These are phyloP conservation scores for Acanthopleura granulata DNA, from an alignment of 2,888 invertebrate species.

Conservation along the genomic window DNA sequence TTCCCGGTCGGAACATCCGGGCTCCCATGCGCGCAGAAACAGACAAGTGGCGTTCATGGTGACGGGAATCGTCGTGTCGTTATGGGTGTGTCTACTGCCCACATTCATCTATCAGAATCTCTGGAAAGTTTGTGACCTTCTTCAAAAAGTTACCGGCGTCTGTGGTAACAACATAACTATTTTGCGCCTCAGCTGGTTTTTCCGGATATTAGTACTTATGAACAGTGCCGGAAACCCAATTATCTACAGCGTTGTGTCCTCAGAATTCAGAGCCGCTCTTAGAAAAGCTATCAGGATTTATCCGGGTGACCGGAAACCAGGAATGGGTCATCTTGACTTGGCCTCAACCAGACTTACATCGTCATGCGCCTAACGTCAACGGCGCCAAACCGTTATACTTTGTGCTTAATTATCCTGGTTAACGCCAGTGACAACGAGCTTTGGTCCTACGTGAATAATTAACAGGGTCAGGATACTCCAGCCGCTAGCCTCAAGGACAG, in stretches of 20 bases:
- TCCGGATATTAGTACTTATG: background rate
- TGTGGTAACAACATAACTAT: background rate
- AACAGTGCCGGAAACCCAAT: slow-evolving; percentile 13
- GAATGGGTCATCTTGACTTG: background rate
- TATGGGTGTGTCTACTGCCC: background rate
- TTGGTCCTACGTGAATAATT: too few species aligned
- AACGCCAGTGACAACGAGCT: too few species aligned
- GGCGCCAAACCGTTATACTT: too few species aligned
- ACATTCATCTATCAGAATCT: background rate
- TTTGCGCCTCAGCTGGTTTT: slow-evolving; percentile 2
- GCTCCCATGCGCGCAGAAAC: background rate
- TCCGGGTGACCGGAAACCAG: background rate
- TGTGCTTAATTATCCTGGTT: too few species aligned
- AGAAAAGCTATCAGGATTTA: background rate
- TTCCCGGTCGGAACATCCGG: background rate
- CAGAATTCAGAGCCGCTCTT: background rate
- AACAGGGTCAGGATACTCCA: too few species aligned
- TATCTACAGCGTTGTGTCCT: slow-evolving; percentile 14
- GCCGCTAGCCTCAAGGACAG: too few species aligned
- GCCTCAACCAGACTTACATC: background rate
- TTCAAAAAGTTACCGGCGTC: background rate
- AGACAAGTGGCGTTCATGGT: slow-evolving; percentile 9
- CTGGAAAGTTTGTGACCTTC: background rate
- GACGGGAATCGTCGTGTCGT: slow-evolving; percentile 6
- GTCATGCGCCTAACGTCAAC: background rate